Conservation (phyloP, 2,113 vertebrate species). For the Tinamus guttatus region DNA sequence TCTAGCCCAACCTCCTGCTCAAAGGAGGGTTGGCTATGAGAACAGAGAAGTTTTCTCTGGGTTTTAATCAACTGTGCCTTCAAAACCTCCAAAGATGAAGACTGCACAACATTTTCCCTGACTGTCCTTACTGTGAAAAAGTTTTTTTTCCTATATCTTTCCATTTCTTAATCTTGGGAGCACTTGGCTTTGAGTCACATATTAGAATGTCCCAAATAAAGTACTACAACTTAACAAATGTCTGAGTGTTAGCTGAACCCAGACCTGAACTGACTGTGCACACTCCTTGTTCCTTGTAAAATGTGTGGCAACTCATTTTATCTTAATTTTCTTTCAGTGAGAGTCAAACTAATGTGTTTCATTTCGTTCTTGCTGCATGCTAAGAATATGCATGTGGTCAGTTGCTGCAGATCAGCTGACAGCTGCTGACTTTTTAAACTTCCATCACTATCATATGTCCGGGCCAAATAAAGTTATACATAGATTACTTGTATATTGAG, state of each 20-base stretch:
- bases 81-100: background rate
- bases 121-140: background rate
- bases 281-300: background rate
- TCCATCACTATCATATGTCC: background rate
- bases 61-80: background rate
- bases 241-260: background rate
- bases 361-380: background rate
- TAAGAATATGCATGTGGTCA: background rate
- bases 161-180: fast-evolving
- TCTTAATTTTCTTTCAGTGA: background rate
- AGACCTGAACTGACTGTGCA: background rate
- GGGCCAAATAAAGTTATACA: background rate
- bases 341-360: background rate
- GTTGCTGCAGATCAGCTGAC: background rate
- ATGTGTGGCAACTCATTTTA: background rate
- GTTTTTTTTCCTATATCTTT: fast-evolving
- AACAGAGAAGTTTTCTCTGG: background rate
- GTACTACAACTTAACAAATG: background rate
- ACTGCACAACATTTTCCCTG: background rate
- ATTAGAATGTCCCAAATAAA: background rate
- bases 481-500: background rate
- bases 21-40: background rate
- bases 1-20: background rate
- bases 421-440: background rate
- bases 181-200: background rate